Evolutionary conservation across 1,140 invertebrate genomes (phyloP), one percentile per base, ranked within the genome.

Genomic region (Saccostrea echinata): DNA sequence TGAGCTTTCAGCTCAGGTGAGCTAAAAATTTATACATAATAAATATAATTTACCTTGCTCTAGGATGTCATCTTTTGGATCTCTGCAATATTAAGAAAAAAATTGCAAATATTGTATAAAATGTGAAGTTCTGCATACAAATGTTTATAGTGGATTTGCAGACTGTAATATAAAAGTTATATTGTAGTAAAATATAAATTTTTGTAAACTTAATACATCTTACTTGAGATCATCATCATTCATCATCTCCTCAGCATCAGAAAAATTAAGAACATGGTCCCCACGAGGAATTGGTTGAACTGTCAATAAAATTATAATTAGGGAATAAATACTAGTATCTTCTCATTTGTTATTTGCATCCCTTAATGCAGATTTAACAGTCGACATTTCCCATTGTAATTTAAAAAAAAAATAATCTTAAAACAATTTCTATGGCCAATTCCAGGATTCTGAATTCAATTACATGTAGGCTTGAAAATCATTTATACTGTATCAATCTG

Each of bases 231-330:
- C 97, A 21, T 96, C 95, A 95, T 99, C 98, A 92, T 97, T 97
- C 16, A 99, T 96, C 90, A 97, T 96, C 91, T 99, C 98, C 95
- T 99, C 98, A 6, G 97, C 97, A 95, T 99, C 98, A 76, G 97
- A 98, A 94, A 99, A 99, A 91, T 97, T 97, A 55, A 98, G 93
- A 33, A 97, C 96, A 91, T 96, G 96, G 90, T 97, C 97, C 87
- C 96, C 96, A 90, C 95, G 91, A 43, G 95, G 94, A 86, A 96
- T 92, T 57, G 95, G 93, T 89, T 95, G 95, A 61, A 95, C 94
- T 95, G 93, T 71, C 94, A 93, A 87, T 90, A 18, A 87, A 51
- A 57, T 84, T 12, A 18, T 0, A 21, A 76, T 80, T 33, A 24
- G 30, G 12, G n/a, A 21, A 71, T n/a, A n/a, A n/a, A n/a, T n/a